Conservation (phyloP, 2,797 vertebrate species). For the Okamejei kenojei region DNA sequence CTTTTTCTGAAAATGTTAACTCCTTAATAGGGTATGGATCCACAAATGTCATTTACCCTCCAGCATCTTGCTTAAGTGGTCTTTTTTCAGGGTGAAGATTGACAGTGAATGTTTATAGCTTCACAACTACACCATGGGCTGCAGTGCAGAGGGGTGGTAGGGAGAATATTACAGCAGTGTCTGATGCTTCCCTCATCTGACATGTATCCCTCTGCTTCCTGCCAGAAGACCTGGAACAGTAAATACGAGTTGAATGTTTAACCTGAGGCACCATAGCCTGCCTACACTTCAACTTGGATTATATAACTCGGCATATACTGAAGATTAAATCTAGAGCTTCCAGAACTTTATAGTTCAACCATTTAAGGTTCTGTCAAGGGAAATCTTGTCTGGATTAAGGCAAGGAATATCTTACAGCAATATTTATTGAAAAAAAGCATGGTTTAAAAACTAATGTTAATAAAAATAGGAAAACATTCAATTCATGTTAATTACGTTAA, state of each 20-base stretch:
- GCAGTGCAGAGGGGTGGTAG: neutral
- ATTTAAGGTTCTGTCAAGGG: neutral
- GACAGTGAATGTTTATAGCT: neutral
- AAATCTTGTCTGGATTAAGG: neutral
- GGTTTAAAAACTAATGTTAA: neutral
- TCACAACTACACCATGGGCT: neutral
- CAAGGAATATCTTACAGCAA: neutral
- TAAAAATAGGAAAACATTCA: neutral
- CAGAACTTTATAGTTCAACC: no score
- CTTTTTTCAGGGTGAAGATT: neutral
- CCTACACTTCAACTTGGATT: neutral
- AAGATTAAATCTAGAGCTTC: neutral
- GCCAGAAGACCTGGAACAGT: neutral
- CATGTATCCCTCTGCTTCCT: neutral
- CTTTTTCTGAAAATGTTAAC: neutral
- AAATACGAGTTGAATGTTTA: neutral
- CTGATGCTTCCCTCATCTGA: neutral
- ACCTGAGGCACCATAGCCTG: neutral
- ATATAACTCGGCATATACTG: neutral
- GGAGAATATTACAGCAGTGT: neutral
- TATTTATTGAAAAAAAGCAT: neutral
- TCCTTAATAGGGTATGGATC: neutral
- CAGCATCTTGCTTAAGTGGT: neutral
- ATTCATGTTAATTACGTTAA: neutral
- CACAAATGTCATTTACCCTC: neutral